phyloP scores from a whole-genome alignment of 2,113 vertebrate genomes.

The Rhinogobius similis region DNA sequence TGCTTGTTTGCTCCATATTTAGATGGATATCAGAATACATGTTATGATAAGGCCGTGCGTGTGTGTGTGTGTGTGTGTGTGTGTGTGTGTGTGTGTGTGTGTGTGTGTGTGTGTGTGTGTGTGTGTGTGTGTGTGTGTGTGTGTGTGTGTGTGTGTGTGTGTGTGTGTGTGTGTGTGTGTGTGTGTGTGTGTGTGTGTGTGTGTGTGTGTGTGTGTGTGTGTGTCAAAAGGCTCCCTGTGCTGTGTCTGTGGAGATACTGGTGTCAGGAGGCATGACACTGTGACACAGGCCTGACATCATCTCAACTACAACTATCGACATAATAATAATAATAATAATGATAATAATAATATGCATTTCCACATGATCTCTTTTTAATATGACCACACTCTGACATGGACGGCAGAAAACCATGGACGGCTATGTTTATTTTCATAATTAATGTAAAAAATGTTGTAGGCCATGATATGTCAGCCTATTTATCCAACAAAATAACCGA shows the following conservation, averaged over 20 bases:
- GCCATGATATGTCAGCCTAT: not conserved
- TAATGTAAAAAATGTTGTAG: not conserved
- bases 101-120: not conserved
- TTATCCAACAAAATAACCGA: not conserved
- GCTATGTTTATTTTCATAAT: no score
- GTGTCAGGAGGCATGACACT: constrained; percentile 71
- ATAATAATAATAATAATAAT: not conserved
- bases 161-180: no score
- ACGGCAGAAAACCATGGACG: not conserved
- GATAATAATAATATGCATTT: not conserved
- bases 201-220: not conserved
- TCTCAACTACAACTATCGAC: not conserved
- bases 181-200: not conserved
- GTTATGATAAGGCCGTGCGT: not conserved
- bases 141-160: no score
- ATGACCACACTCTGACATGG: not conserved
- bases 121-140: not conserved
- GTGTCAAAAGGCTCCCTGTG: constrained; percentile 47
- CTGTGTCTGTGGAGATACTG: constrained; percentile 66
- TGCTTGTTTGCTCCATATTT: not conserved
- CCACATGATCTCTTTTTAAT: not conserved
- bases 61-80: no score
- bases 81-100: not conserved
- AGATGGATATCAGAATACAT: not conserved
- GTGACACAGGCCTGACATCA: constrained; percentile 45